Conservation (phyloP, 2,113 vertebrate species). For the Ctenodactylus gundi region DNA sequence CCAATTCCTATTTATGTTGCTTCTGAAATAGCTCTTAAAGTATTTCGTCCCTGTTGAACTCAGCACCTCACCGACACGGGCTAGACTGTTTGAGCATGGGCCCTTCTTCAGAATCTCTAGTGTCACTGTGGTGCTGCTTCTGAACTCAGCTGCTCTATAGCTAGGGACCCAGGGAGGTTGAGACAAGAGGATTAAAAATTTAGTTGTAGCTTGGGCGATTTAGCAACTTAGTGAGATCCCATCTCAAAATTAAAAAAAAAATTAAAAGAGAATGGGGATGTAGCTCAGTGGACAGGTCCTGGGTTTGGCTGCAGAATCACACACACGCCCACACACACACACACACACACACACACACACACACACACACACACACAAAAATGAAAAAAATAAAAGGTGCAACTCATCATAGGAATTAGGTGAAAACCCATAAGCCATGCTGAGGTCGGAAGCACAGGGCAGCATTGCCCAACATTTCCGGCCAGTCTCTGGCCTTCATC, state of each 20-base stretch:
- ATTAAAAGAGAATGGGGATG: not conserved
- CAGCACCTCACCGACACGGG: not conserved
- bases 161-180: not conserved
- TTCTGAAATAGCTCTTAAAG: not conserved
- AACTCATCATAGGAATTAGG: not conserved
- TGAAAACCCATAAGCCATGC: not conserved
- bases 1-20: not conserved
- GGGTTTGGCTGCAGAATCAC: not conserved
- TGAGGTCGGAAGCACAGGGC: not conserved
- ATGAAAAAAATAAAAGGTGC: not conserved
- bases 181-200: not conserved
- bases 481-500: not conserved
- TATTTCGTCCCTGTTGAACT: not conserved
- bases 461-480: not conserved
- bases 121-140: not conserved
- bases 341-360: not conserved
- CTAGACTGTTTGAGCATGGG: not conserved
- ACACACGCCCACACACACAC: not conserved
- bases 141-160: not conserved
- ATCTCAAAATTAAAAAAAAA: not conserved
- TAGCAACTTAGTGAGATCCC: not conserved
- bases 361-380: not conserved
- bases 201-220: not conserved
- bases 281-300: not conserved
- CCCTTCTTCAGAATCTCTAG: not conserved